Percentiles rank a stretch among this genome's conserved stretches.
Conservation (phyloP, 2,113 vertebrate species). For the Xiphophorus couchianus region DNA sequence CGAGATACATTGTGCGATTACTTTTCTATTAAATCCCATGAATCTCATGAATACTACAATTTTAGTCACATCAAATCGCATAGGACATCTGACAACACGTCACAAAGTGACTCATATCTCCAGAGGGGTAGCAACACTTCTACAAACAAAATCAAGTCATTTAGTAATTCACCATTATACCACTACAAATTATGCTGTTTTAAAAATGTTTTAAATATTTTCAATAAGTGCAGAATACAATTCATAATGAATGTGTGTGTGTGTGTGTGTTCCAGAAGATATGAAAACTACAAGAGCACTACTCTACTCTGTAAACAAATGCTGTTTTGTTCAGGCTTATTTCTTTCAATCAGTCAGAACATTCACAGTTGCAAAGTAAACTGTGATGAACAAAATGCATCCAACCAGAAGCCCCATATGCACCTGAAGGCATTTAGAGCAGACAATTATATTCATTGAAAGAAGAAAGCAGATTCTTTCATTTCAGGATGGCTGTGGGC, state of each 20-base stretch:
- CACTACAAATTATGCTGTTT: background rate
- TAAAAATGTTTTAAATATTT: background rate
- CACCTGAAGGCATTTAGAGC: constrained; percentile 47
- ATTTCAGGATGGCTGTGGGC: background rate
- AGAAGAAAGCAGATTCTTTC: constrained; percentile 23
- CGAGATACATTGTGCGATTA: background rate
- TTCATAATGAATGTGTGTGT: background rate
- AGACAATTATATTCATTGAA: constrained; percentile 60
- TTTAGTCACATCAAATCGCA: background rate
- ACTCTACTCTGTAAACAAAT: constrained; percentile 25
- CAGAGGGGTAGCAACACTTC: background rate
- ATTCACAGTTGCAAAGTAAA: constrained; percentile 45
- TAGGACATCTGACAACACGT: background rate
- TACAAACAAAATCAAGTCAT: background rate
- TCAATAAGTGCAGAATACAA: no score
- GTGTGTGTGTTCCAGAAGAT: background rate
- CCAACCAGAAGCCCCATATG: constrained; percentile 8
- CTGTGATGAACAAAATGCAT: constrained; percentile 44
- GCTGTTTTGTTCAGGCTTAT: constrained; percentile 14
- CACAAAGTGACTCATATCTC: background rate
- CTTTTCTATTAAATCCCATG: background rate
- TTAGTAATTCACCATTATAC: background rate
- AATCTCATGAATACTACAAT: background rate
- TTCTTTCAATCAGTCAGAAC: constrained; percentile 41
- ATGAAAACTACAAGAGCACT: background rate